Percentiles rank a stretch among this genome's conserved stretches.
Evolutionary conservation across 2,113 vertebrate species (phyloP).

Genomic region (Puffinus mauretanicus): DNA sequence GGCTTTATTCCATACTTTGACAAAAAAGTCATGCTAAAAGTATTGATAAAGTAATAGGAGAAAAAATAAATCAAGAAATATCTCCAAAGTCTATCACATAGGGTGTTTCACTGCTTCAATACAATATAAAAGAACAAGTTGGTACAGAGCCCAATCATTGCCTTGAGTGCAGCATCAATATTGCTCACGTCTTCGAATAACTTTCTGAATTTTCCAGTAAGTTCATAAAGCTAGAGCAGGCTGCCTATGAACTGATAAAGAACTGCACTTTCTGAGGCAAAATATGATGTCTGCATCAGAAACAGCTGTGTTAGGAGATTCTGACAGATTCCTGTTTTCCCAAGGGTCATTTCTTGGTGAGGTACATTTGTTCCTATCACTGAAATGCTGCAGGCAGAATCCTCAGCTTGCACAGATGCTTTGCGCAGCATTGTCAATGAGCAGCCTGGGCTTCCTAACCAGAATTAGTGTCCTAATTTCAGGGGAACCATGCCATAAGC

Average conservation of each 20-base stretch:
- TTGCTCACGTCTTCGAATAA: not conserved
- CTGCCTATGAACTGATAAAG: not conserved
- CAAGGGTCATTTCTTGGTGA: constrained; percentile 3
- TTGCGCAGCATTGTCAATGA: not conserved
- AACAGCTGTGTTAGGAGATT: constrained; percentile 16
- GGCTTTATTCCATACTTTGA: not conserved
- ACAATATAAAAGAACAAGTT: not conserved
- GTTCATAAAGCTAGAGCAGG: not conserved
- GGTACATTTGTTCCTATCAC: constrained; percentile 25
- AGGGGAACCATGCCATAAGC: not conserved
- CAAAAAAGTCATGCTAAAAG: not conserved
- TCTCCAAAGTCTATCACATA: not conserved
- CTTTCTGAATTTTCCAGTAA: constrained; percentile 3
- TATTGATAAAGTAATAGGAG: constrained; percentile 13
- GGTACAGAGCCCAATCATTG: constrained; percentile 22
- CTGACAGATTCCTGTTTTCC: not conserved
- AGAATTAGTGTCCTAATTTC: constrained; percentile 9
- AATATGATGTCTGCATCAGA: not conserved
- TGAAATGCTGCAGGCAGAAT: constrained; percentile 21
- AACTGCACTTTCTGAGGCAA: constrained; percentile 13
- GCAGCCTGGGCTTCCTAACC: not conserved
- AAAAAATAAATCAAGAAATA: constrained; percentile 11
- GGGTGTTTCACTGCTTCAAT: not conserved
- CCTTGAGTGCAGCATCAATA: constrained; percentile 20
- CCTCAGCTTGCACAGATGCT: constrained; percentile 29